Evolutionary conservation across 2,888 invertebrate genomes (phyloP), one percentile per base, ranked within the genome.

Genomic region (Heliconius erato): DNA sequence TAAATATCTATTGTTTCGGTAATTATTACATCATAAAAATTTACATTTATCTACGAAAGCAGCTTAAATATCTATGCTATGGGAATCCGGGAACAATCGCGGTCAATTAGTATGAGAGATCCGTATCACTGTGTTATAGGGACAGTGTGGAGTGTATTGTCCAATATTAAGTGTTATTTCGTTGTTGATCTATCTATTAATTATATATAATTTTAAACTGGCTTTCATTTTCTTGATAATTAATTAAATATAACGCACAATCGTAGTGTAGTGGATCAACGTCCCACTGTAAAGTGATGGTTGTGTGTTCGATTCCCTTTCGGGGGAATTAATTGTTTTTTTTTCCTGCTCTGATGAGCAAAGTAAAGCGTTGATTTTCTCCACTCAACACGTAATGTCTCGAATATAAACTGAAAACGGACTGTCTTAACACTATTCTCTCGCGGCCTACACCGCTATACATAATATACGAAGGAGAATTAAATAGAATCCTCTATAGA

Each of bases 21-120:
- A 82, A 83, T 84, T 81, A 81, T 84, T 63, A 82, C 83, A 82
- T 83, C 79, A 83, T 81, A 82, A 84, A 84, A 79, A 78, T 72
- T 78, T 78, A 74, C 49, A 74, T 72, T 80, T 80, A 81, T 79
- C 79, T 81, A 81, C 81, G 84, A 83, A 84, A 84, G 80, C 74
- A 78, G 78, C 81, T 79, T 80, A 82, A 84, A 82, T 80, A 84
- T 80, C 74, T 82, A 68, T 84, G 82, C 77, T 82, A 84, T 84
- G 84, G 79, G 84, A 84, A 81, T 71, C 26, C 19, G 23, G 28
- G 82, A 72, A 84, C 83, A 84, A 82, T 82, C 32, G 78, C 74
- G 32, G 44, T 59, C 76, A 79, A 82, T 83, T 74, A 84, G 68
- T 63, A 49, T n/a, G 63, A 32, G 76, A 76, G 76, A 76, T 76